Conservation (phyloP, 2,888 invertebrate genomes). For the Coleophora flavipennella region DNA sequence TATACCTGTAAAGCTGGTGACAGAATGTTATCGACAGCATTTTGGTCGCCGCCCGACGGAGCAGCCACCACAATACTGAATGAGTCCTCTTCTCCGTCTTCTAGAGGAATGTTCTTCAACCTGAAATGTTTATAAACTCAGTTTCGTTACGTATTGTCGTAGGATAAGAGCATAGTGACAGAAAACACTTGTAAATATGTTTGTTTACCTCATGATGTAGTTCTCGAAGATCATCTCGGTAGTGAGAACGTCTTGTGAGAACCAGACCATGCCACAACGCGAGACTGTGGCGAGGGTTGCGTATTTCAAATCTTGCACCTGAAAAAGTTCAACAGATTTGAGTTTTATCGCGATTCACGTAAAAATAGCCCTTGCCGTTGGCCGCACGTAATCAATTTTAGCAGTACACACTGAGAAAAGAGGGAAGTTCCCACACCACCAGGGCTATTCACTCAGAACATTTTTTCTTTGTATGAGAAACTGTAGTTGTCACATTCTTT, state of each 20-base stretch:
- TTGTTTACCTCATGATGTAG: slow-evolving; percentile 78
- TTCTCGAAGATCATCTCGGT: slow-evolving; percentile 99
- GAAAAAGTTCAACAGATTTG: too few species aligned
- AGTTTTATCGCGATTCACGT: too few species aligned
- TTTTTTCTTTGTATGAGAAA: too few species aligned
- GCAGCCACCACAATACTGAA: slow-evolving; percentile 74
- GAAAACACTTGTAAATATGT: too few species aligned
- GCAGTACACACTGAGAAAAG: too few species aligned
- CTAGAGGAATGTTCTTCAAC: slow-evolving; percentile 88
- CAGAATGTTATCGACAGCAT: slow-evolving; percentile 80
- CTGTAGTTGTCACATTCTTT: too few species aligned
- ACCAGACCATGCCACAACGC: slow-evolving; percentile 99
- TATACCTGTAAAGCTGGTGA: slow-evolving; percentile 86
- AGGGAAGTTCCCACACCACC: too few species aligned
- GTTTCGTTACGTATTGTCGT: too few species aligned
- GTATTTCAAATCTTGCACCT: slow-evolving; percentile 94
- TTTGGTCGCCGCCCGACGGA: slow-evolving; percentile 69
- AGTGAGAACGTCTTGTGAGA: slow-evolving; percentile 98
- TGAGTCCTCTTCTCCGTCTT: slow-evolving; percentile 90
- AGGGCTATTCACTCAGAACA: too few species aligned
- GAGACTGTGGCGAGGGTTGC: slow-evolving; percentile 99
- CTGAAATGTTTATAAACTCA: slow-evolving; percentile 39
- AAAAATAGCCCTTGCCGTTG: too few species aligned
- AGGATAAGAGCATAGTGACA: too few species aligned
- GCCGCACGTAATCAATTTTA: too few species aligned